phyloP scores from a whole-genome alignment of 2,888 invertebrate species.

The Clitarchus hookeri region DNA sequence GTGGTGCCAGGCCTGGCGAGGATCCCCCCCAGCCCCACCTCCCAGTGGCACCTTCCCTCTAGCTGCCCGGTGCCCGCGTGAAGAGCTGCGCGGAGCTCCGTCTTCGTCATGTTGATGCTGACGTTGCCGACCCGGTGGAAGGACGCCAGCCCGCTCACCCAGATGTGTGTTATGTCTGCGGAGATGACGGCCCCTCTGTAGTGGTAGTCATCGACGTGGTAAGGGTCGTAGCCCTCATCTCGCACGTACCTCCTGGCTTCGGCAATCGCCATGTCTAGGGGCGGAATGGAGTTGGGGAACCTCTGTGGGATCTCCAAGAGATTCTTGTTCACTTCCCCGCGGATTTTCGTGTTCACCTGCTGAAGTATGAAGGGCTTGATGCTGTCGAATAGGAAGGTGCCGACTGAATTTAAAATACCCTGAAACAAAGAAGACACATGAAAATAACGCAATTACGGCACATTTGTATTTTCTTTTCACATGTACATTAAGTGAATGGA shows the following conservation, averaged over 20 bases:
- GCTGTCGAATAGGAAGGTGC: conserved; percentile 80
- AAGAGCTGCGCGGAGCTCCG: conserved; percentile 54
- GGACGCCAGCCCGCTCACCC: conserved; percentile 78
- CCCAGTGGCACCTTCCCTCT: conserved; percentile 79
- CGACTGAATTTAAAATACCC: conserved; percentile 79
- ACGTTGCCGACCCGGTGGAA: conserved; percentile 83
- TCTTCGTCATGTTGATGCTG: conserved; percentile 71
- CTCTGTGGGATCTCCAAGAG: conserved; percentile 71
- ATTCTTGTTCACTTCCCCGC: conserved; percentile 74
- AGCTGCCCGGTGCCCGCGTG: conserved; percentile 81
- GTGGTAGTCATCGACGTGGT: conserved; percentile 72
- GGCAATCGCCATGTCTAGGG: conserved; percentile 80
- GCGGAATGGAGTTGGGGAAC: conserved; percentile 84
- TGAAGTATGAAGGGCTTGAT: conserved; percentile 83
- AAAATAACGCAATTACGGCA: too few species aligned
- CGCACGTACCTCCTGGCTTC: conserved; percentile 73
- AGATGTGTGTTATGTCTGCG: conserved; percentile 72
- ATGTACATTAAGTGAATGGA: too few species aligned
- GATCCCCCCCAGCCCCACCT: conserved; percentile 68
- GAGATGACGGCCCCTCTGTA: conserved; percentile 71
- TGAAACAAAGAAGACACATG: conserved; percentile 55
- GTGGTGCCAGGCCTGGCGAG: conserved; percentile 72
- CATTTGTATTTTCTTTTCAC: too few species aligned
- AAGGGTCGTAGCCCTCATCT: conserved; percentile 72
- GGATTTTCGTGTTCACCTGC: conserved; percentile 75